Evolutionary conservation across 2,113 vertebrate genomes (phyloP).

Genomic region (pig (Sus scrofa)): T2T-Sscrofa CM000815.6:90875501-90876000

Average conservation of each 20-base stretch:
- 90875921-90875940: slow-evolving; percentile 79
- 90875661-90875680: background rate
- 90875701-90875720: background rate
- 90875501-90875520: too few relatives aligned
- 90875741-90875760: background rate
- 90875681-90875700: background rate
- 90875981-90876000: slow-evolving; percentile 74
- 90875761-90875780: background rate
- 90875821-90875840: background rate
- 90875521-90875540: background rate
- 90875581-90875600: background rate
- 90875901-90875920: slow-evolving; percentile 60
- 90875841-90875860: background rate
- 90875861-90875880: slow-evolving; percentile 63
- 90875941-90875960: slow-evolving; percentile 81
- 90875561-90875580: background rate
- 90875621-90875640: background rate
- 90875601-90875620: background rate
- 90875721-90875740: background rate
- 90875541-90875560: background rate
- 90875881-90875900: slow-evolving; percentile 60
- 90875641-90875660: background rate
- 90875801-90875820: background rate
- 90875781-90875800: background rate
- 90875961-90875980: slow-evolving; percentile 75